Percentiles rank a stretch among this genome's conserved stretches.
These are phyloP conservation scores for Hoplodrina blanda DNA, from an alignment of 2,888 invertebrate species.

Conservation along the genomic window DNA sequence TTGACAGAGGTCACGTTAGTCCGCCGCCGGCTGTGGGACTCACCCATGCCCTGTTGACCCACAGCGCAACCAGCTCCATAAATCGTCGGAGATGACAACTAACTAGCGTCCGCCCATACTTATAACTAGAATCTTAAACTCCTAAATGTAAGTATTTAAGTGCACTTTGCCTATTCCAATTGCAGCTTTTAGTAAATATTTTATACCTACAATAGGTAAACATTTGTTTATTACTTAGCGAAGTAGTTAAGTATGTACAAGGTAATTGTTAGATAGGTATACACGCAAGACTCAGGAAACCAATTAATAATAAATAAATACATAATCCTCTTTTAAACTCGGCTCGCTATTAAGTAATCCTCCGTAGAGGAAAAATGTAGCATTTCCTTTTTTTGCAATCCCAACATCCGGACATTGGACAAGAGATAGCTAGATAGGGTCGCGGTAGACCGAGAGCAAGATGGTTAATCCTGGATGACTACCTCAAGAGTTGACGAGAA, in stretches of 20 bases:
- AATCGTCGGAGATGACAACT: slow-evolving; percentile 74
- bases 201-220: slow-evolving; percentile 1
- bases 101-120: slow-evolving; percentile 61
- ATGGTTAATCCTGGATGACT: no score
- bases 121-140: slow-evolving; percentile 43
- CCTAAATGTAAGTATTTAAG: slow-evolving; percentile 40
- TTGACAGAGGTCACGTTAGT: slow-evolving; percentile 75
- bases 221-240: slow-evolving; percentile 3
- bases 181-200: slow-evolving; percentile 7
- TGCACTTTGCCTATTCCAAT: slow-evolving; percentile 12
- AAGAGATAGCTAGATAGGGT: no score
- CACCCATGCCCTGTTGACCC: slow-evolving; percentile 73
- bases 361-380: not conserved
- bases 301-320: not conserved
- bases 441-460: no score
- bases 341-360: no score
- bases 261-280: not conserved
- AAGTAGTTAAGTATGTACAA: not conserved
- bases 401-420: no score
- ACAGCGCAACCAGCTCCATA: slow-evolving; percentile 71
- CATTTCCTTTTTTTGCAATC: no score
- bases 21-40: slow-evolving; percentile 64
- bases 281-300: not conserved
- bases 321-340: not conserved
- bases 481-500: no score